Conservation (phyloP, 2,888 invertebrate genomes). For the Adineta ricciae region DNA sequence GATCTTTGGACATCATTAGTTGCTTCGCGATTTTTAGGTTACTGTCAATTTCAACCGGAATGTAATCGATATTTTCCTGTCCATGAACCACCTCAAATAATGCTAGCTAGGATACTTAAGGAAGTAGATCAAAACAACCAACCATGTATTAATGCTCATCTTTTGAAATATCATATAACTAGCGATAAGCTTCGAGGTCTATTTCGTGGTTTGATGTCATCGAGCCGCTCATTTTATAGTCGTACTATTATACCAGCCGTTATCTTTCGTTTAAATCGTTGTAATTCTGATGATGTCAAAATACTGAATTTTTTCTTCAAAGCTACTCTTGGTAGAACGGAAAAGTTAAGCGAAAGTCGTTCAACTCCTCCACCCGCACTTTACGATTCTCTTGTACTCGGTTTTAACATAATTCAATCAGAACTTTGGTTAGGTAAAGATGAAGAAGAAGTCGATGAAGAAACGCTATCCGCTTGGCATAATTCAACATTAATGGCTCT, state of each 20-base stretch:
- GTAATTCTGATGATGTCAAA: not conserved
- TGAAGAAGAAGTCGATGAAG: not conserved
- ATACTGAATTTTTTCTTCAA: not conserved
- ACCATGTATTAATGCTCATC: not conserved
- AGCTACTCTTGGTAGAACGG: not conserved
- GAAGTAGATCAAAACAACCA: not conserved
- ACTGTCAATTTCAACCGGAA: not conserved
- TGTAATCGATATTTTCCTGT: not conserved
- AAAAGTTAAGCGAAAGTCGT: not conserved
- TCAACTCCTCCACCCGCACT: too few relatives aligned
- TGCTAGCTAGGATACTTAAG: not conserved
- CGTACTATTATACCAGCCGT: not conserved
- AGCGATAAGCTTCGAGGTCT: not conserved
- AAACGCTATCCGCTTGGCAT: not conserved
- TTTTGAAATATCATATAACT: not conserved
- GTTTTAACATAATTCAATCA: not conserved
- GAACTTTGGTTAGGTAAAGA: not conserved
- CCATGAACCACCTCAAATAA: not conserved
- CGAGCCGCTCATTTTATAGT: not conserved
- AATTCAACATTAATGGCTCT: not conserved
- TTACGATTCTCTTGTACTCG: not conserved
- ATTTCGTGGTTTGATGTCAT: not conserved
- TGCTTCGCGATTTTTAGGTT: not conserved
- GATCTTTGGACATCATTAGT: not conserved
- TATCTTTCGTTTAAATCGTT: not conserved